phyloP scores from a whole-genome alignment of 2,888 invertebrate species.

The Ormyrus rosae region DNA sequence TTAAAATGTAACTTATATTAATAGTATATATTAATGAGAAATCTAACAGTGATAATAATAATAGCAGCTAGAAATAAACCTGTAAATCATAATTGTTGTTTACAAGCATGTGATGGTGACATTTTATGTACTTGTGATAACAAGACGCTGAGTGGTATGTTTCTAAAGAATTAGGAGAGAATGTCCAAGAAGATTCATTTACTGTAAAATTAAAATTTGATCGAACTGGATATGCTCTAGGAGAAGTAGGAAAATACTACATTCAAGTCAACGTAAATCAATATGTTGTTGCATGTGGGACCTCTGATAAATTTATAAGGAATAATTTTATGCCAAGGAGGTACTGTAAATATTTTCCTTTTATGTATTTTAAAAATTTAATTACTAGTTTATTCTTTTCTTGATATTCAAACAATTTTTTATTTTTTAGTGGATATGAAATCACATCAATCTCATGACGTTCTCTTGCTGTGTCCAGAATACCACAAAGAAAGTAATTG shows the following conservation, averaged over 20 bases:
- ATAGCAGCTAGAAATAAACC: constrained; percentile 79
- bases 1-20: constrained; percentile 45
- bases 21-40: constrained; percentile 58
- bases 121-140: constrained; percentile 85
- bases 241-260: constrained; percentile 85
- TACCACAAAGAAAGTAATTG: constrained; percentile 86
- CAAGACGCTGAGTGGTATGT: constrained; percentile 85
- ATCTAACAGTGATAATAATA: constrained; percentile 57
- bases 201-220: constrained; percentile 86
- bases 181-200: constrained; percentile 78
- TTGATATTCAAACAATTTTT: too few relatives aligned
- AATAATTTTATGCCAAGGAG: constrained; percentile 91
- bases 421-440: constrained; percentile 82
- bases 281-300: constrained; percentile 90
- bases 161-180: constrained; percentile 75
- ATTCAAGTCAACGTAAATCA: constrained; percentile 83
- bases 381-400: too few relatives aligned
- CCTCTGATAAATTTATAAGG: constrained; percentile 81
- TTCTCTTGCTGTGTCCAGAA: constrained; percentile 82
- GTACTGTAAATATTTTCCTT: constrained; percentile 86
- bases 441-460: constrained; percentile 88
- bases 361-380: constrained; percentile 74
- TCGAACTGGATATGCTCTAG: constrained; percentile 84
- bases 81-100: constrained; percentile 86
- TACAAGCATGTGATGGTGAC: constrained; percentile 88